phyloP scores from a whole-genome alignment of 2,888 invertebrate genomes.

The Tenodera sinensis region DNA sequence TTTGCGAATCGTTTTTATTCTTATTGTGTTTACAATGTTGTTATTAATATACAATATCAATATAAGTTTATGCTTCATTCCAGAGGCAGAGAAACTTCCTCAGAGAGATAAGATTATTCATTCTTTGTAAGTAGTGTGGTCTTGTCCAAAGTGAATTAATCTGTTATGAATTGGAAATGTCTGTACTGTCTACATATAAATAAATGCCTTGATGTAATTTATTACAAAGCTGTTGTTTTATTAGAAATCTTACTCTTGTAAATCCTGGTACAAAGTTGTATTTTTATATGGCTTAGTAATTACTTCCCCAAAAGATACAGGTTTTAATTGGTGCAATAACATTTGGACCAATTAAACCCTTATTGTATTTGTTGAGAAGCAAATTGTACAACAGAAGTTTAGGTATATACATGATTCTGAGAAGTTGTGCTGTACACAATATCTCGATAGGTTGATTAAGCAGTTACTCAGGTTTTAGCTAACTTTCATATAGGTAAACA shows the following conservation, averaged over 20 bases:
- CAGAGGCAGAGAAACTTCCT: background rate
- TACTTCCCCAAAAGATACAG: too few species aligned
- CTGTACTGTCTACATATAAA: constrained; percentile 25
- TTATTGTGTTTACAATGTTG: constrained; percentile 7
- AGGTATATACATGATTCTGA: too few species aligned
- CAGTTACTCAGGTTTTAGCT: too few species aligned
- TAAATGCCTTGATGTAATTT: constrained; percentile 31
- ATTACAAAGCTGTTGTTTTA: constrained; percentile 14
- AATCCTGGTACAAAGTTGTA: background rate
- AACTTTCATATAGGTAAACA: too few species aligned
- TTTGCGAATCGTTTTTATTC: constrained; percentile 13
- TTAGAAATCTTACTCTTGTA: background rate
- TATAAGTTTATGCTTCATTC: constrained; percentile 9
- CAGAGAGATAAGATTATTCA: background rate
- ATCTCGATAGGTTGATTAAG: too few species aligned
- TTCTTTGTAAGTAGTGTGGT: constrained; percentile 17
- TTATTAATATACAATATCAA: constrained; percentile 14
- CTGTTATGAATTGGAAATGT: constrained; percentile 4
- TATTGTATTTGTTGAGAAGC: too few species aligned
- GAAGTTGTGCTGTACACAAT: too few species aligned
- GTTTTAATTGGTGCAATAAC: too few species aligned
- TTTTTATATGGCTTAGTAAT: too few species aligned
- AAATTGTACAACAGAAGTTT: too few species aligned
- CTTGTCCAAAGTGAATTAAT: constrained; percentile 10
- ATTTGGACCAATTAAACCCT: too few species aligned